phyloP scores from a whole-genome alignment of 35 echinoderm and acorn worm species.

The Lytechinus pictus region DNA sequence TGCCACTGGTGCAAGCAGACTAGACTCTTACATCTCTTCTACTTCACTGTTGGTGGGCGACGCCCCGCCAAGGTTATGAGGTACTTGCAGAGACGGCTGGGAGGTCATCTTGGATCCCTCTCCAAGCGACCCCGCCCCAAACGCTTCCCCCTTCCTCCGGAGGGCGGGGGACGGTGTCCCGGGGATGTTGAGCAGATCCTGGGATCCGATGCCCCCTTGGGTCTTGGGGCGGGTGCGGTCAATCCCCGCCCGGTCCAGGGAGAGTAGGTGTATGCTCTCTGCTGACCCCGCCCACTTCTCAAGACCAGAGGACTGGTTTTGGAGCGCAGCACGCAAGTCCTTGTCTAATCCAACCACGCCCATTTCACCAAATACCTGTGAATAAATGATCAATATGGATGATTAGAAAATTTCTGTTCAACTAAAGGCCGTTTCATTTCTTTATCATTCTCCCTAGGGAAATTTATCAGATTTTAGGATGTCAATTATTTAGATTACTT shows the following conservation, averaged over 20 bases:
- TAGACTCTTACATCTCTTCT: not conserved
- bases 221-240: slow-evolving; percentile 73
- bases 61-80: slow-evolving; percentile 19
- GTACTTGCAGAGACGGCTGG: slow-evolving; percentile 7
- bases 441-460: too few relatives aligned
- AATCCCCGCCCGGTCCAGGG: not conserved
- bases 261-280: slow-evolving; percentile 55
- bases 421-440: too few relatives aligned
- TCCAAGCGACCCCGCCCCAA: not conserved
- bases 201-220: slow-evolving; percentile 77
- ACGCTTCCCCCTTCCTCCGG: not conserved
- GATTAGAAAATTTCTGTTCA: too few relatives aligned
- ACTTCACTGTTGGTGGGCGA: slow-evolving; percentile 37
- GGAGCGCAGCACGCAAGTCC: slow-evolving; percentile 82
- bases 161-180: slow-evolving; percentile 48
- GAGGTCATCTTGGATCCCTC: not conserved
- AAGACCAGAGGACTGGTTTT: slow-evolving; percentile 66
- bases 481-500: too few relatives aligned
- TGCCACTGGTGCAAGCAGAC: too few relatives aligned
- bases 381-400: not conserved
- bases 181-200: slow-evolving; percentile 81
- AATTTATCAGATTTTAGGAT: too few relatives aligned
- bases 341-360: slow-evolving; percentile 96
- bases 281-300: slow-evolving; percentile 69
- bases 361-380: slow-evolving; percentile 99